These are phyloP conservation scores for Pseudochirops cupreus DNA, from an alignment of 2,797 vertebrate species.

Conservation along the genomic window DNA sequence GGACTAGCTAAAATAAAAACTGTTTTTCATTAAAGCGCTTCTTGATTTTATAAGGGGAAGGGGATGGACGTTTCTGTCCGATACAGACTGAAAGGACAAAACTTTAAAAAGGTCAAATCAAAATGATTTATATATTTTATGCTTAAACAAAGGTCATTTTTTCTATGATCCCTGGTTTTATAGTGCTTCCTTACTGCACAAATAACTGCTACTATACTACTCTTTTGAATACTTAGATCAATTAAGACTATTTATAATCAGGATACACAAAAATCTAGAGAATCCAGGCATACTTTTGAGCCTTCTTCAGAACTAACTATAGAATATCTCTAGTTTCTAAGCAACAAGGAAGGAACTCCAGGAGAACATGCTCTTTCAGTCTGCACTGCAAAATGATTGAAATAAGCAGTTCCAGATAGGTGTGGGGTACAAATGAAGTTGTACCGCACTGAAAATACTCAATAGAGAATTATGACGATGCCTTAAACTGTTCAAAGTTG, in stretches of 20 bases:
- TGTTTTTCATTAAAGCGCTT: background rate
- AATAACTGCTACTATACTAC: background rate
- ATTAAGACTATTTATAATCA: conserved; percentile 1
- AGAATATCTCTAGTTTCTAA: background rate
- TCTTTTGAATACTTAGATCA: background rate
- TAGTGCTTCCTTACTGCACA: background rate
- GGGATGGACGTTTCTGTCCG: background rate
- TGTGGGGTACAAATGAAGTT: too few species aligned
- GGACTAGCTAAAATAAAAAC: conserved; percentile 20
- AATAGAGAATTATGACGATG: background rate
- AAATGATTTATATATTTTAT: background rate
- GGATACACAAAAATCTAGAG: background rate
- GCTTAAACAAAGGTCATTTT: conserved; percentile 17
- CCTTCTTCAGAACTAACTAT: background rate
- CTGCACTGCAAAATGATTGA: background rate
- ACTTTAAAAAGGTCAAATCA: background rate
- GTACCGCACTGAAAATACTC: background rate
- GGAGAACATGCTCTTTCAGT: background rate
- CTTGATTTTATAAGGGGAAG: background rate
- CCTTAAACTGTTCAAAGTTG: background rate
- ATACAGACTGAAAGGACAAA: background rate
- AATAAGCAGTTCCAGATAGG: background rate
- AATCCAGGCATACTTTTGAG: conserved; percentile 10
- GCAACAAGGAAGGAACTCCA: background rate
- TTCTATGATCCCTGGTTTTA: conserved; percentile 14